Evolutionary conservation across 2,797 vertebrate species (phyloP), one percentile per base, ranked within the genome.

Genomic region (Poeciliopsis gracilis): DNA sequence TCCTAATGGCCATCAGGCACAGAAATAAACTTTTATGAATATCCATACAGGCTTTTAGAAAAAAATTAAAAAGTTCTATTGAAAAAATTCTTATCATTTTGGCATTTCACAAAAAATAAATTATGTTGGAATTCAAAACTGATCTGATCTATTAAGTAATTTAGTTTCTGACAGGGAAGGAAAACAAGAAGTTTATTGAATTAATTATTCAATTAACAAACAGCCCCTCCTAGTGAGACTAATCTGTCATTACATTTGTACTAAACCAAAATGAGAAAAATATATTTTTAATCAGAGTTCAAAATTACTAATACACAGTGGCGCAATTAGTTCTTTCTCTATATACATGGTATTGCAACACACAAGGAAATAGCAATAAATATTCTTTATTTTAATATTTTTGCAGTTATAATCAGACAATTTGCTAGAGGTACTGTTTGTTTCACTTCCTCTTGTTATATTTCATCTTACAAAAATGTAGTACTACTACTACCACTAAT

Each of bases 221-320:
- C 73, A 90, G 47, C 63, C 9, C 82, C 84, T 25, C 45, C 75
- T 0, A 57, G 61, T 72, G 89, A 71, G 13, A 43, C 43, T 13
- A 61, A 1, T 30, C 0, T 45, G 78, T 51, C 36, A 74, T 72
- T 82, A 76, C 82, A 76, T 30, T 33, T 43, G 1, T 8, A 43
- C 9, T 4, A n/a, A 73, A n/a, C 13, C 30, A 18, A 36, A 63
- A 20, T 20, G 16, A 20, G 30, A 63, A 18, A 20, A 63, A 61
- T 0, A 36, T 33, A 15, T 33, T 28, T 61, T 61, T 33, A 30
- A 61, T 18, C 15, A 33, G 3, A 59, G 6, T 61, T 16, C 1
- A 63, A 63, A 63, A 8, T 33, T 63, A 36, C 30, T 10, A 36
- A 33, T 20, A 3, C 7, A 36, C 30, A 33, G 53, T n/a, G 53